A percentile compares a stretch with the other conserved stretches of the same genome.
phyloP scores from a whole-genome alignment of 2,888 invertebrate genomes.

The Micropterix aruncella region DNA sequence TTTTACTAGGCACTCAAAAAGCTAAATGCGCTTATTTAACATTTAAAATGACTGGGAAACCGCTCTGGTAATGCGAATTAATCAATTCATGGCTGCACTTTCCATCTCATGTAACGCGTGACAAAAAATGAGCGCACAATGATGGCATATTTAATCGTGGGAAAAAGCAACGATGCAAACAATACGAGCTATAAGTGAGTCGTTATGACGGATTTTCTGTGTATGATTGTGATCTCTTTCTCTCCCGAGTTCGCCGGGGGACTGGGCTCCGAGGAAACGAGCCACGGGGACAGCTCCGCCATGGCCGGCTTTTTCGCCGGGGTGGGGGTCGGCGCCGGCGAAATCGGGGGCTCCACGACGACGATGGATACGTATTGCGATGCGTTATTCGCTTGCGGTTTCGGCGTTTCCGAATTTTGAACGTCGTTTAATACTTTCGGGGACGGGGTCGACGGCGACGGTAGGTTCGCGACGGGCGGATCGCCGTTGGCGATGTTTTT shows the following conservation, averaged over 20 bases:
- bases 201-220: constrained; percentile 77
- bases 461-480: constrained; percentile 28
- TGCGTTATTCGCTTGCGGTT: constrained; percentile 23
- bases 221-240: constrained; percentile 52
- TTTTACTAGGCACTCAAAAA: no score
- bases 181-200: constrained; percentile 46
- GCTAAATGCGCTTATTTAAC: no score
- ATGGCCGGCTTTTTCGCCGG: constrained; percentile 35
- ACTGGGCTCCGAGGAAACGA: constrained; percentile 61
- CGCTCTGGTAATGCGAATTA: no score
- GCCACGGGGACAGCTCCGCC: constrained; percentile 64
- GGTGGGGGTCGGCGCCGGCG: constrained; percentile 29
- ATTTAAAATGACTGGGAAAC: no score
- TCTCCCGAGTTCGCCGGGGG: constrained; percentile 49
- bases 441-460: constrained; percentile 32
- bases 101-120: not conserved
- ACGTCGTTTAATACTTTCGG: constrained; percentile 40
- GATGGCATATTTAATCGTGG: no score
- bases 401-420: constrained; percentile 22
- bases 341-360: constrained; percentile 31
- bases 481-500: constrained; percentile 34
- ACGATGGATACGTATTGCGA: constrained; percentile 38
- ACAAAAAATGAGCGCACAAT: not conserved
- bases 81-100: no score
- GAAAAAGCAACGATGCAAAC: not conserved